Base-by-base conservation (phyloP, 2,797 vertebrate species). In the Calcarius lapponicus region DNA sequence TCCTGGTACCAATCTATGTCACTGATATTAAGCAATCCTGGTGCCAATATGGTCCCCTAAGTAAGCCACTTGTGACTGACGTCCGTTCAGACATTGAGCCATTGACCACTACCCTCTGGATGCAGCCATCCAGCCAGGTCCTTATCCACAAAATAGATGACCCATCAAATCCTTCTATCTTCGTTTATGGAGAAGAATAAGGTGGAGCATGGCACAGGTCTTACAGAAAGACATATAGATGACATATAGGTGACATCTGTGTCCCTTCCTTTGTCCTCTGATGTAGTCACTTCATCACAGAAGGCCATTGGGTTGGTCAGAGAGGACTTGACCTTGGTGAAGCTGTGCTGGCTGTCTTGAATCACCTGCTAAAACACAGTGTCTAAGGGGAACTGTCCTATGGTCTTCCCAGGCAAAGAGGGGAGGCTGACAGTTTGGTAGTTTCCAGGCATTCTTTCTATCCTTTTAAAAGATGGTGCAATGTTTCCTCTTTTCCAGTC, bases 11-110 rank as follows among this genome's bases (percentile, higher is more conserved):
- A 43, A 1, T 38, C 36, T 36, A 36, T 36, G 36, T 36, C 9
- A 36, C 36, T 61, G 42, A 24, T 42, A 51, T 6, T 69, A 38
- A 90, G 58, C 9, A 43, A 51, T 34, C 20, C 18, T 43, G 25
- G 3, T 65, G 29, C 25, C 42, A 43, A 1, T 38, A 32, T 1
- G 1, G n/a, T 38, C 11, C 10, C 8, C 15, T 40, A 16, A 14
- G 26, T 15, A 29, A 61, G 22, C 29, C 7, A 32, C 18, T 84
- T 19, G 2, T 53, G 42, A 43, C 14, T 8, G 5, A 13, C 73
- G 7, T 81, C 13, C 25, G 11, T 60, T 54, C 13, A 13, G 60
- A 51, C 11, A 19, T 2, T 48, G n/a, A 48, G 21, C 13, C 8
- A 3, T 61, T 65, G 42, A 53, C 10, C 9, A 26, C 26, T 34